Base-by-base conservation (phyloP, 1,140 invertebrate species). In the Meteorus sp. region DNA sequence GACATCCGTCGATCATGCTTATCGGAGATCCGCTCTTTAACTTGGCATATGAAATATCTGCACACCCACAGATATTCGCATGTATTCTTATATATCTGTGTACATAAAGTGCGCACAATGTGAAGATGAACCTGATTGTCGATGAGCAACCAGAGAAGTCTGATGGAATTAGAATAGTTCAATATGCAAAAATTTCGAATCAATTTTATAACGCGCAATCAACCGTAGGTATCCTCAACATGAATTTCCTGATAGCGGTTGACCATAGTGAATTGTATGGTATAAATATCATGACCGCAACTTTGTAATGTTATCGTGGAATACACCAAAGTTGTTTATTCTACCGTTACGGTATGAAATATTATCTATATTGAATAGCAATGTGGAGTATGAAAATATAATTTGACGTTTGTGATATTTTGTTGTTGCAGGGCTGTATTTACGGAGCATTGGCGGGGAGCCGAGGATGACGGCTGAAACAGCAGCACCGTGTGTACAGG, bases 381-480 rank as follows among this genome's bases (percentile, higher is more conserved):
- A n/a, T 23, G 20, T 25, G n/a, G 9, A 9, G 23, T 47, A 25
- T 19, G 23, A 7, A 25, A 25, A 45, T 23, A 23, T 17, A 22
- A 25, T 27, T 11, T 39, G 13, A 11, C 17, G 3, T 33, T 19
- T 50, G n/a, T n/a, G n/a, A n/a, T 50, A 31, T 52, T 52, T 6
- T 52, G 61, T 29, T 44, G 72, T 85, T 81, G 6, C 79, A 91
- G 89, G 88, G 79, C 84, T 90, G 81, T 88, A 90, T 71, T 81
- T 90, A 82, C 88, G 88, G 80, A 89, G 88, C 81, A 88, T 86
- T 80, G n/a, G n/a, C n/a, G 89, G 89, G 76, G 88, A 90, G 80
- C 85, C 86, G 76, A 85, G 84, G 72, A 87, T 87, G 87, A 85
- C 85, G 70, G 83, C 84, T 76, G 83, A 85, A 79, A 82, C 83